Base-by-base conservation (phyloP, 2,888 invertebrate genomes). In the Sesia bembeciformis region DNA sequence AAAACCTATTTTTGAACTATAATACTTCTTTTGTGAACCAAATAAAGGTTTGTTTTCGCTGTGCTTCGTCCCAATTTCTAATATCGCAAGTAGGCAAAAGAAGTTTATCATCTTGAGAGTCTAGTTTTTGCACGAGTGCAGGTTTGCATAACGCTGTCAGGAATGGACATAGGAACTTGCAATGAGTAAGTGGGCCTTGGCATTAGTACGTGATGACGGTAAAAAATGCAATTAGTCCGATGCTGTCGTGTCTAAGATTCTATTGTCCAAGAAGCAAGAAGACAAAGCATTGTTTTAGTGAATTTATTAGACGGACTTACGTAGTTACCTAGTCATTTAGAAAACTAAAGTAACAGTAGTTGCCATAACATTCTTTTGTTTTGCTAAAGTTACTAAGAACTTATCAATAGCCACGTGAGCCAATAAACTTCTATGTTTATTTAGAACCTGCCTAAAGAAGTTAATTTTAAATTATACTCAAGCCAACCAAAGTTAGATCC, bases 151-250 rank as follows among this genome's bases (percentile, higher is more conserved):
- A 78, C 64, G 70, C 64, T 67, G 73, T 67, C 81, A 78, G 84
- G 79, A 83, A 83, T 84, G 85, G 83, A 81, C 79, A 77, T 81
- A 81, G 80, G 79, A 81, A 77, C 78, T 81, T 67, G 66, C 65
- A 81, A 84, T 85, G 86, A 85, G 85, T 86, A 84, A 86, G 84
- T 86, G 78, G 71, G 74, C 87, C 86, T 87, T 86, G 87, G 82
- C 78, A 81, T 81, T 83, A 84, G 83, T 81, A 69, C 74, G 70
- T 67, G 72, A 72, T 78, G 81, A 78, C 81, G 72, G 82, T 72
- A 87, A 87, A 88, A 87, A 87, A 74, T 74, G 81, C 77, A 88
- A 86, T 88, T 87, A 87, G 74, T 70, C 71, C 75, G 77, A 78
- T 76, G 77, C 63, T 77, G 70, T 68, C 73, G 74, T 70, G 70